phyloP scores from a whole-genome alignment of 37 sponge, comb jelly and placozoan genomes.

The Amphimedon queenslandica region DNA sequence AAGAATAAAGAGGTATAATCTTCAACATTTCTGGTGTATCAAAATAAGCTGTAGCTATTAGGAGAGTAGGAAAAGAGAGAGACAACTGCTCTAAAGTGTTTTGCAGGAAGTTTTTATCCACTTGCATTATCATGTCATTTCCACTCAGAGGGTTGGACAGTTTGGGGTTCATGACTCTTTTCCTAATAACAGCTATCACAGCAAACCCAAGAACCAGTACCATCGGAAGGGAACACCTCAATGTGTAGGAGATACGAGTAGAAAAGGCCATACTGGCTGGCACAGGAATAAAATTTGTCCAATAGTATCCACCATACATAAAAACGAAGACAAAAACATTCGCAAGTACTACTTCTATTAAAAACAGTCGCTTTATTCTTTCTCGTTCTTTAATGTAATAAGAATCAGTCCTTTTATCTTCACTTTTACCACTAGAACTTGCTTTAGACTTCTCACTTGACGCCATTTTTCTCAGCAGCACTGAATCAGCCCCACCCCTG shows the following conservation, averaged over 20 bases:
- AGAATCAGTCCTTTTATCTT: no score
- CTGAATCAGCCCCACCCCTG: no score
- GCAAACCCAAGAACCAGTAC: slow-evolving; percentile 22
- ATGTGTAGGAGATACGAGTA: slow-evolving; percentile 20
- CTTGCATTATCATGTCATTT: slow-evolving; percentile 31
- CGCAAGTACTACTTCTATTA: no score
- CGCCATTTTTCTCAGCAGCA: no score
- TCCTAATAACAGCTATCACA: neutral
- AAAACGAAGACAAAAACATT: no score
- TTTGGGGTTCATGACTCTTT: slow-evolving; percentile 1
- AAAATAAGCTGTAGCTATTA: slow-evolving; percentile 21
- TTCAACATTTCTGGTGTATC: slow-evolving; percentile 48
- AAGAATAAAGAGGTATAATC: slow-evolving; percentile 38
- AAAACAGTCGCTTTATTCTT: no score
- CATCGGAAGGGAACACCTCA: slow-evolving; percentile 40
- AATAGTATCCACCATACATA: slow-evolving; percentile 54
- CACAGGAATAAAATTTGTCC: slow-evolving; percentile 30
- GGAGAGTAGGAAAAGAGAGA: neutral
- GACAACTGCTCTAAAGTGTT: slow-evolving; percentile 60
- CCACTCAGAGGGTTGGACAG: slow-evolving; percentile 37
- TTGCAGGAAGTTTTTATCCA: slow-evolving; percentile 34
- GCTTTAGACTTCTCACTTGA: no score
- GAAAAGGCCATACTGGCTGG: slow-evolving; percentile 26
- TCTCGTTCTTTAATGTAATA: no score
- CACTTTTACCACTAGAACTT: no score